Base-by-base conservation (phyloP, 1,140 invertebrate species). In the Polyergus mexicanus region DNA sequence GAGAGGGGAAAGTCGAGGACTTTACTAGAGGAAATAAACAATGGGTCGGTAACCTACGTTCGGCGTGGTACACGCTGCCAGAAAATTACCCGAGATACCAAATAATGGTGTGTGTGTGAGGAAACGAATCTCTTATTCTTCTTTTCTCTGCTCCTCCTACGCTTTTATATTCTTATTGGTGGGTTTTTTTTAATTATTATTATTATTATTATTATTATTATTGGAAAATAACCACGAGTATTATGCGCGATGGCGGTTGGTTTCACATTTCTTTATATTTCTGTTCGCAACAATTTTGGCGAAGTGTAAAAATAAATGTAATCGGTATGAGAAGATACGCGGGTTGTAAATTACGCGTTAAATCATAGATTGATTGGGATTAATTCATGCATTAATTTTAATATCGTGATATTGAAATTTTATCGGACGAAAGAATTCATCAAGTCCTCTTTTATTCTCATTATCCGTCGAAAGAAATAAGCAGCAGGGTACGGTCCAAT, bases 21-120 rank as follows among this genome's bases (percentile, higher is more conserved):
- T 51, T 51, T 87, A 76, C 68, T 77, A 47, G 85, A 90, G 88
- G 81, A 90, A 86, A 90, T 90, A 91, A 89, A 90, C 88, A 86
- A 91, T 91, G 80, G 88, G 54, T 81, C 81, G 86, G 80, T 86
- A 89, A 91, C 74, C 86, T 69, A 63, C 71, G 84, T 86, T 87
- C 65, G 78, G 84, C 78, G 74, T 78, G 83, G 72, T 91, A 89
- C 83, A 91, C 69, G 80, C 72, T 72, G 84, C 66, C 85, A 85
- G 88, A 90, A 89, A 90, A 89, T 90, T 87, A 87, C 69, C 71
- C 80, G 77, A 86, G 88, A 87, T 89, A 71, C 54, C 63, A 71
- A 86, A 87, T 90, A 88, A 84, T 74, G 75, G 78, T 44, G 54
- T 60, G 78, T 35, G 66, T 35, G 68, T 60, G 22, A 19, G 22